Evolutionary conservation across 64 coral and sea anemone genomes (phyloP).

Genomic region (Exaiptasia diaphana): DNA sequence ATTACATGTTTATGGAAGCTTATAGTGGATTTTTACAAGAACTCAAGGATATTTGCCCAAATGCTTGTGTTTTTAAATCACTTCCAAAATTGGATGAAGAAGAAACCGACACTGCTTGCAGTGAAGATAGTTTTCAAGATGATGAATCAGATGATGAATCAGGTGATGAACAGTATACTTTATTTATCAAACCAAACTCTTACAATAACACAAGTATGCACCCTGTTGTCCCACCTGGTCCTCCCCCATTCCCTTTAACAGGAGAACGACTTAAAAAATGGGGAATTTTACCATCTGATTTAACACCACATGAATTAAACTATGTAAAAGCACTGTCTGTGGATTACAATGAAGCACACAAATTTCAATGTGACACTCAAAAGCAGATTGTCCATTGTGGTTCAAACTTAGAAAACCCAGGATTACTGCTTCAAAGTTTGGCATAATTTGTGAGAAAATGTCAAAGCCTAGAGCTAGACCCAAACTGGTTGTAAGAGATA

Average conservation of each 20-base stretch:
- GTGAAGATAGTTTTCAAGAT: no score
- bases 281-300: constrained; percentile 23
- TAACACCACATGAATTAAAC: constrained; percentile 29
- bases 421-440: constrained; percentile 48
- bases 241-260: constrained; percentile 62
- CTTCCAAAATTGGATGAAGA: constrained; percentile 31
- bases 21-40: constrained; percentile 27
- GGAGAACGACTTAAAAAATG: constrained; percentile 33
- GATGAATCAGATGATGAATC: constrained; percentile 1
- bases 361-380: constrained; percentile 27
- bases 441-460: constrained; percentile 50
- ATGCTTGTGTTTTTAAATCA: constrained; percentile 35
- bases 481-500: constrained; percentile 25
- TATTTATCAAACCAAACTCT: constrained; percentile 6
- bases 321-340: constrained; percentile 37
- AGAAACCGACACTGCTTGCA: constrained; percentile 50
- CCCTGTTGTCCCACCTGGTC: constrained; percentile 50
- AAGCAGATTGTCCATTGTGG: constrained; percentile 45
- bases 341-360: constrained; percentile 34
- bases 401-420: constrained; percentile 30
- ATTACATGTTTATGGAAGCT: background rate
- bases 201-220: background rate
- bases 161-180: background rate
- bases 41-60: constrained; percentile 21
- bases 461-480: constrained; percentile 41